A percentile compares a stretch with the other conserved stretches of the same genome.
phyloP scores from a whole-genome alignment of 1,140 invertebrate genomes.

The Tribolium castaneum region DNA sequence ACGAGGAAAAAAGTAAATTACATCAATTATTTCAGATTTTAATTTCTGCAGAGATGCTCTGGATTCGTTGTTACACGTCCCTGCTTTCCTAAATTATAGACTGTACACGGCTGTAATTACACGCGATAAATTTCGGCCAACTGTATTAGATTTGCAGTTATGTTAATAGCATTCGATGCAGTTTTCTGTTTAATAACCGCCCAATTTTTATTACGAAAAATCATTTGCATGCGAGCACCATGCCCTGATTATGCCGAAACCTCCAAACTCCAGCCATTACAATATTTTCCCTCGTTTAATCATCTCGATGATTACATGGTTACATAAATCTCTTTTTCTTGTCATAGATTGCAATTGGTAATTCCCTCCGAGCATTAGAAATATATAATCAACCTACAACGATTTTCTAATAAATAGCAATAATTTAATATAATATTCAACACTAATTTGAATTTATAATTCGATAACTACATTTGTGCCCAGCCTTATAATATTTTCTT shows the following conservation, averaged over 20 bases:
- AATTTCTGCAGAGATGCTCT: slow-evolving; percentile 20
- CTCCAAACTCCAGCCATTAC: neutral
- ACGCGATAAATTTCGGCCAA: slow-evolving; percentile 38
- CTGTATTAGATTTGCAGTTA: slow-evolving; percentile 36
- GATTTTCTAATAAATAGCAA: slow-evolving; percentile 36
- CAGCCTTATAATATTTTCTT: slow-evolving; percentile 21
- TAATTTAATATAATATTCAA: slow-evolving; percentile 36
- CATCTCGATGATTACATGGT: neutral
- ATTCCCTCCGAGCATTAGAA: neutral
- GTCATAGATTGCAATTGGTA: slow-evolving; percentile 11
- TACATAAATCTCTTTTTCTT: slow-evolving; percentile 31
- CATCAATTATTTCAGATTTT: slow-evolving; percentile 12
- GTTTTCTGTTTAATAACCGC: neutral
- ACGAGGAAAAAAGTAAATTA: neutral
- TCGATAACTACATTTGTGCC: slow-evolving; percentile 32
- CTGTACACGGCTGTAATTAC: slow-evolving; percentile 22
- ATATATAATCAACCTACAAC: slow-evolving; percentile 31
- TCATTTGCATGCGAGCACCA: neutral
- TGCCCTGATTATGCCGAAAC: neutral
- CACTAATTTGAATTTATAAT: slow-evolving; percentile 31
- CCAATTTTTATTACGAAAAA: neutral
- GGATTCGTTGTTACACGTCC: slow-evolving; percentile 39
- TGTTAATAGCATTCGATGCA: slow-evolving; percentile 5
- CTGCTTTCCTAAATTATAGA: slow-evolving; percentile 38
- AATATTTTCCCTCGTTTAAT: neutral